Evolutionary conservation across 2,113 vertebrate species (phyloP).

Genomic region (Indicator maculatus): DNA sequence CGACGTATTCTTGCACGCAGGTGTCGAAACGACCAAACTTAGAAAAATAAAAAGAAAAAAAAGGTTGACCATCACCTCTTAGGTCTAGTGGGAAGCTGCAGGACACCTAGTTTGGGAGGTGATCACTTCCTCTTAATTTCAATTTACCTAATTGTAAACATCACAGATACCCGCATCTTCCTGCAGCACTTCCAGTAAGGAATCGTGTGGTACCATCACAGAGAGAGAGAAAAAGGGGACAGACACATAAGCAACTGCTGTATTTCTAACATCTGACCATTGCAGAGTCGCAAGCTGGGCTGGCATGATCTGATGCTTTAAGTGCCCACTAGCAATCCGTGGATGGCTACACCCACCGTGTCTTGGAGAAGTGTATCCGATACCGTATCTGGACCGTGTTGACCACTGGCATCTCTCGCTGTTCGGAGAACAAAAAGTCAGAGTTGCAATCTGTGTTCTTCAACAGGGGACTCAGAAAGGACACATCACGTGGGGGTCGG

Average conservation of each 20-base stretch:
- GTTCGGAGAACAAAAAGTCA: constrained; percentile 28
- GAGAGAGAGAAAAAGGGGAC: not conserved
- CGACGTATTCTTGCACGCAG: constrained; percentile 42
- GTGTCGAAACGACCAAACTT: constrained; percentile 64
- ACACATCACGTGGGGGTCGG: not conserved
- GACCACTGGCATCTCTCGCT: constrained; percentile 49
- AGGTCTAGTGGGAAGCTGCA: constrained; percentile 59
- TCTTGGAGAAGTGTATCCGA: constrained; percentile 47
- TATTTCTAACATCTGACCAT: not conserved
- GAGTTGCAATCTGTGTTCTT: constrained; percentile 57
- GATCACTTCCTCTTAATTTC: constrained; percentile 52
- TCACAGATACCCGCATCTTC: constrained; percentile 27
- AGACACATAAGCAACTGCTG: not conserved
- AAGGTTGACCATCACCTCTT: constrained; percentile 30
- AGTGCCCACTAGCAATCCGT: constrained; percentile 44
- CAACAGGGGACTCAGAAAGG: constrained; percentile 27
- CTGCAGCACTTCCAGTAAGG: constrained; percentile 62
- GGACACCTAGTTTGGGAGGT: constrained; percentile 36
- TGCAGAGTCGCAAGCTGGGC: constrained; percentile 2
- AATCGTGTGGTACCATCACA: not conserved
- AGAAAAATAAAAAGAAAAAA: not conserved
- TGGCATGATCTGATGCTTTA: constrained; percentile 63
- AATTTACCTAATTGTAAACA: constrained; percentile 13
- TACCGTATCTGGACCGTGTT: constrained; percentile 30
- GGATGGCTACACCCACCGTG: constrained; percentile 28